Percentiles rank a stretch among this genome's conserved stretches.
phyloP scores from a whole-genome alignment of 1,140 invertebrate genomes.

The Limonius californicus region DNA sequence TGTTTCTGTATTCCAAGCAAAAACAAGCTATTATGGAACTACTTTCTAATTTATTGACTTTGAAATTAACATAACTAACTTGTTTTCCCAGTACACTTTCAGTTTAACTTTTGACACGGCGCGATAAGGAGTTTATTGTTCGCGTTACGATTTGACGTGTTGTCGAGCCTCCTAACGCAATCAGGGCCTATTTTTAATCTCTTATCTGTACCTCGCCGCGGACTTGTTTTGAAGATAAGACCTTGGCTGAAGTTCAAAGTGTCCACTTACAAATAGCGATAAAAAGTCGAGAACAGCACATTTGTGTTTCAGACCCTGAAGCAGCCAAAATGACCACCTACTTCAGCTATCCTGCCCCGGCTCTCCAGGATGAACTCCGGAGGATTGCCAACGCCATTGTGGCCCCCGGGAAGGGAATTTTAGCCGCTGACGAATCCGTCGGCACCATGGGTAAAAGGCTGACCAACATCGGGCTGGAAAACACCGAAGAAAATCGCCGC shows the following conservation, averaged over 20 bases:
- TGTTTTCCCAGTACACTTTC: too few species aligned
- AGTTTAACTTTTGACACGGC: too few species aligned
- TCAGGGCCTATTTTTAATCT: neutral
- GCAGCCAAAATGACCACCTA: slow-evolving; percentile 66
- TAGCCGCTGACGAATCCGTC: slow-evolving; percentile 55
- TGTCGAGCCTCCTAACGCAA: neutral
- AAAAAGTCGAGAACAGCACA: neutral
- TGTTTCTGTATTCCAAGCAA: too few species aligned
- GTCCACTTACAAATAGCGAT: neutral
- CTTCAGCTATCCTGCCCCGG: slow-evolving; percentile 74
- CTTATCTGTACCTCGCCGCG: too few species aligned
- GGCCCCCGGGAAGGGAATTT: slow-evolving; percentile 82
- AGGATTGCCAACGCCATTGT: slow-evolving; percentile 83
- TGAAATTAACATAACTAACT: too few species aligned
- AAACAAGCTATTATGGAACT: too few species aligned
- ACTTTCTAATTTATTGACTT: too few species aligned
- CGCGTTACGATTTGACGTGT: neutral
- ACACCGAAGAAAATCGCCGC: slow-evolving; percentile 81
- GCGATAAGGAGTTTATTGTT: too few species aligned
- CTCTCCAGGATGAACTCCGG: slow-evolving; percentile 82
- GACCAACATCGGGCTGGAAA: slow-evolving; percentile 60
- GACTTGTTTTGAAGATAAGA: neutral
- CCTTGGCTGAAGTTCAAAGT: neutral
- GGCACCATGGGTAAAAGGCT: slow-evolving; percentile 83
- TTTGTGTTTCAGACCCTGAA: neutral